These are phyloP conservation scores for Rhynchophorus ferrugineus DNA, from an alignment of 1,140 invertebrate genomes.

Conservation along the genomic window DNA sequence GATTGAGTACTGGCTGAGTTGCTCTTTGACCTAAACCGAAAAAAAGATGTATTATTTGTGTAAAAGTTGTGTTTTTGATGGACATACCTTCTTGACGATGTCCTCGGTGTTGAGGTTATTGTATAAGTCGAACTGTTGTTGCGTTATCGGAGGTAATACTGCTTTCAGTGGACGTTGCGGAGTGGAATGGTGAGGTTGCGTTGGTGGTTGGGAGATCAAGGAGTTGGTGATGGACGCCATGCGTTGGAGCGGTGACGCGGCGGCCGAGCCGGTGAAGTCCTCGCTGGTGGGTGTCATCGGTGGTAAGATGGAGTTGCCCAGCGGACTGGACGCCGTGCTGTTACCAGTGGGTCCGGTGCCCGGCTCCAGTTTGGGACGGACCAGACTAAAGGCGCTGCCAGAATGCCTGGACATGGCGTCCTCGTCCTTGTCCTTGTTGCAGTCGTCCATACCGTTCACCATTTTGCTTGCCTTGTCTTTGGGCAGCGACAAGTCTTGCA, in stretches of 20 bases:
- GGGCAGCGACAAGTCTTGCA: slow-evolving; percentile 79
- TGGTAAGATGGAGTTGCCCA: slow-evolving; percentile 74
- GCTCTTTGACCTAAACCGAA: slow-evolving; percentile 75
- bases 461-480: slow-evolving; percentile 66
- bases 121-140: slow-evolving; percentile 98
- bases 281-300: slow-evolving; percentile 69
- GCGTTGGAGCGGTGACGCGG: slow-evolving; percentile 85
- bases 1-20: slow-evolving; percentile 95
- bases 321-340: slow-evolving; percentile 63
- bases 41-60: neutral
- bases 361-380: slow-evolving; percentile 71
- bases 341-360: slow-evolving; percentile 52
- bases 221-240: slow-evolving; percentile 98
- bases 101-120: slow-evolving; percentile 98
- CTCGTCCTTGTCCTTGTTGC: slow-evolving; percentile 45
- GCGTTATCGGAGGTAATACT: slow-evolving; percentile 94
- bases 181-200: slow-evolving; percentile 69
- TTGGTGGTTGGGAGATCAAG: slow-evolving; percentile 83
- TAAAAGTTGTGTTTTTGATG: no score
- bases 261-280: slow-evolving; percentile 64
- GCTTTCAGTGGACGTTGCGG: slow-evolving; percentile 86
- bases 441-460: slow-evolving; percentile 52
- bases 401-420: slow-evolving; percentile 65
- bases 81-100: slow-evolving; percentile 73
- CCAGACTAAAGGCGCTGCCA: slow-evolving; percentile 76